Base-by-base conservation (phyloP, 2,113 vertebrate genomes). In the Lipotes vexillifer region DNA sequence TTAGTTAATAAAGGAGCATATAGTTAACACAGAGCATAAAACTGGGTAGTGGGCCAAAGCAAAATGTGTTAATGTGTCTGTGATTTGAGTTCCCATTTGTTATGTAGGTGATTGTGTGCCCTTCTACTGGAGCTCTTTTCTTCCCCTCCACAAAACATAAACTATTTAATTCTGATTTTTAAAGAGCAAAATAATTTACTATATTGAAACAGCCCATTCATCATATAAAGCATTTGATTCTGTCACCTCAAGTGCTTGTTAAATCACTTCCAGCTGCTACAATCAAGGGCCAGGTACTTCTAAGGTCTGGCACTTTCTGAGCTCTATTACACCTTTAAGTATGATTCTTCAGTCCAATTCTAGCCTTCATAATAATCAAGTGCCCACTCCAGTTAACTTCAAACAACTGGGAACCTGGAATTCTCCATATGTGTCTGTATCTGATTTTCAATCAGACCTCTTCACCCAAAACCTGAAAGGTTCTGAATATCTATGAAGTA, bases 261-360 rank as follows among this genome's bases (percentile, higher is more conserved):
- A 99, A 99, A 99, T 99, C 99, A 98, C 98, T 99, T 98, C 99
- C 98, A 98, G 98, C 98, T 99, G 98, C 98, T 98, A 98, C 98
- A 99, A 99, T 99, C 98, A 99, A 99, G 98, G 98, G 96, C 97
- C 98, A 98, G 98, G 98, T 99, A 99, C 98, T 99, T 98, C 98
- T 98, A 97, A 98, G 98, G 98, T 98, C 98, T 99, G 99, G 84
- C 98, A 98, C 98, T 98, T 98, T 98, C 98, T 98, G 97, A 98
- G 98, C 98, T 98, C 97, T 97, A 98, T 98, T 99, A 98, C 98
- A 99, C 98, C 98, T 99, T 96, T 96, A 98, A 99, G 98, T 98
- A 97, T 98, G 98, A 98, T 98, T 98, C 98, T 98, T 98, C 98
- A 99, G 98, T 98, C 98, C 98, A 98, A 98, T 98, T 98, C 98